Conservation (phyloP, 1,140 invertebrate genomes). For the Choristoneura fumiferana region DNA sequence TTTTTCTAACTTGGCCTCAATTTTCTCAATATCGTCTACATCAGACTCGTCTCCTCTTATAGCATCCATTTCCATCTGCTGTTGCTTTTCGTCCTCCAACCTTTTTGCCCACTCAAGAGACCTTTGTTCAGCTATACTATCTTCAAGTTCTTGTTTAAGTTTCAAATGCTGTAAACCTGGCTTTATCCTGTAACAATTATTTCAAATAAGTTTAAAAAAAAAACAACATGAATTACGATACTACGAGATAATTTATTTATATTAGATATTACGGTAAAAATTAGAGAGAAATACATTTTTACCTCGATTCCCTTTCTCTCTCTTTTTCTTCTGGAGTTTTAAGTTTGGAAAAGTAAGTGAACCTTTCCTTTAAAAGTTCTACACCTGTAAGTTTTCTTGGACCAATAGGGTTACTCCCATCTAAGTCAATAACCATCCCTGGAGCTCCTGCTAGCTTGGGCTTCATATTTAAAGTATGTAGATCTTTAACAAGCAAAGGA, state of each 20-base stretch:
- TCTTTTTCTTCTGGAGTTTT: slow-evolving; percentile 71
- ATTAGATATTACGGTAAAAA: slow-evolving; percentile 17
- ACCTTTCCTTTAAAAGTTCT: slow-evolving; percentile 81
- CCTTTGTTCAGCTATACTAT: slow-evolving; percentile 81
- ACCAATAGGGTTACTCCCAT: slow-evolving; percentile 40
- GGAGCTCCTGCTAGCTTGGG: slow-evolving; percentile 79
- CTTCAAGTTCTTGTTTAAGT: slow-evolving; percentile 81
- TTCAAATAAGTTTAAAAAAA: no score
- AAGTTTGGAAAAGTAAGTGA: slow-evolving; percentile 79
- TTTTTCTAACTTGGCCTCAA: slow-evolving; percentile 55
- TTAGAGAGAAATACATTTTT: slow-evolving; percentile 24
- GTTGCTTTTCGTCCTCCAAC: slow-evolving; percentile 66
- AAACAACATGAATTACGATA: no score
- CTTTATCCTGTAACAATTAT: slow-evolving; percentile 54
- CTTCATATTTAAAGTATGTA: slow-evolving; percentile 37
- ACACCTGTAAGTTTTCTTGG: slow-evolving; percentile 75
- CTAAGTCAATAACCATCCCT: slow-evolving; percentile 81
- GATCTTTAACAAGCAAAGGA: slow-evolving; percentile 29
- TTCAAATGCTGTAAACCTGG: slow-evolving; percentile 81
- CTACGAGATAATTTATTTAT: no score
- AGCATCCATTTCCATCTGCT: slow-evolving; percentile 59
- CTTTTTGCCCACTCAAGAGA: slow-evolving; percentile 82
- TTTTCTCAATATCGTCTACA: slow-evolving; percentile 62
- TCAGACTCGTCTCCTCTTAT: slow-evolving; percentile 46
- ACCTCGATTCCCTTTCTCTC: slow-evolving; percentile 72